Conservation (phyloP, 2,888 invertebrate genomes). For the Nymphalis c-album region DNA sequence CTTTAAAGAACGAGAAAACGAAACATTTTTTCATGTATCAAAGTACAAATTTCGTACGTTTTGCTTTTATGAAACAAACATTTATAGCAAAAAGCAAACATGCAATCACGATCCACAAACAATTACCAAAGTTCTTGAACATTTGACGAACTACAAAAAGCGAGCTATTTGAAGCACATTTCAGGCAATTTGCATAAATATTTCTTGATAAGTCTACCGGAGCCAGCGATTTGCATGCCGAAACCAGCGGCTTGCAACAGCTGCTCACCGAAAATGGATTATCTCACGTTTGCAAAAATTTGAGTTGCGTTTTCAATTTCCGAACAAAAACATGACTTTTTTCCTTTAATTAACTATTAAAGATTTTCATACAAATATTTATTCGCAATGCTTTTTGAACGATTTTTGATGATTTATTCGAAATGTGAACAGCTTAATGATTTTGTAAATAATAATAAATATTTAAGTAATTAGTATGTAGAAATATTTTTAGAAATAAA, state of each 20-base stretch:
- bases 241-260: constrained; percentile 18
- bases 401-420: too few species aligned
- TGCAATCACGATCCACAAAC: constrained; percentile 13
- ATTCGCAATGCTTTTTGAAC: too few species aligned
- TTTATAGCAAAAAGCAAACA: constrained; percentile 10
- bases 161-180: constrained; percentile 31
- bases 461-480: too few species aligned
- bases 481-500: too few species aligned
- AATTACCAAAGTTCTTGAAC: constrained; percentile 40
- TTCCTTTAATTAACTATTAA: not conserved
- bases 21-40: too few species aligned
- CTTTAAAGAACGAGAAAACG: too few species aligned
- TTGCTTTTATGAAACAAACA: not conserved
- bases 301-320: constrained; percentile 6
- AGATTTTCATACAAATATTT: not conserved
- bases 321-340: not conserved
- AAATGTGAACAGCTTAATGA: too few species aligned
- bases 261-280: constrained; percentile 27
- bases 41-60: not conserved
- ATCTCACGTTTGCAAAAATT: constrained; percentile 20
- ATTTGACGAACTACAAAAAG: constrained; percentile 40
- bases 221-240: constrained; percentile 24
- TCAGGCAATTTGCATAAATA: constrained; percentile 43
- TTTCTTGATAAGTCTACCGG: constrained; percentile 40
- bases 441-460: too few species aligned